Evolutionary conservation across 2,888 invertebrate species (phyloP), one percentile per base, ranked within the genome.

Genomic region (Agrochola lota): DNA sequence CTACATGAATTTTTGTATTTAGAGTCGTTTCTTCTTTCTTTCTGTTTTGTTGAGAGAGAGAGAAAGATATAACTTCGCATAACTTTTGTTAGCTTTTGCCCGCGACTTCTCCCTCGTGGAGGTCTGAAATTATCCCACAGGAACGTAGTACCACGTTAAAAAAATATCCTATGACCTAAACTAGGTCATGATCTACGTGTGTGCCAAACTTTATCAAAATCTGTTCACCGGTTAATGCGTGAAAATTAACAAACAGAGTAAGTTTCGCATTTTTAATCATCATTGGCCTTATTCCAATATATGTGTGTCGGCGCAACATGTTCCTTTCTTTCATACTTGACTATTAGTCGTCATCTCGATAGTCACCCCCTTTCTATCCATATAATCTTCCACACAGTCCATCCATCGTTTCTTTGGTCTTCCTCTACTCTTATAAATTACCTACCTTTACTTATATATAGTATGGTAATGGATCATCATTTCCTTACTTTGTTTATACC

Each of bases 101-200:
- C 0, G 8, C 23, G 15, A 8, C 23, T 23, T 8, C 1, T 4
- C 5, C 40, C 0, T n/a, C n/a, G 6, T n/a, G 2, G 1, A 17
- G 7, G 2, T 66, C 6, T 1, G 20, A 17, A 66, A 17, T 11
- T 26, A 17, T 64, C 9, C 5, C 9, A 6, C 17, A 9, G 43
- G 2, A 43, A 30, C 17, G 30, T 30, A 17, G 8, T 15, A 4
- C 15, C 6, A 15, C 1, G n/a, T 15, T 59, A 9, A 12, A 46
- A 30, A 46, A 46, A 46, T 23, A 55, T 46, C 12, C 49, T 9
- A 23, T 55, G 55, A 23, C 55, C 9, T 55, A 23, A 23, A 23
- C 52, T 9, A 55, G 9, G 1, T 23, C 55, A 23, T 20, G 20
- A 20, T 46, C 46, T 46, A 46, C 2, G 0, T 20, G 49, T 55